phyloP scores from a whole-genome alignment of 2,888 invertebrate species.

The Stenoptilia bipunctidactyla region DNA sequence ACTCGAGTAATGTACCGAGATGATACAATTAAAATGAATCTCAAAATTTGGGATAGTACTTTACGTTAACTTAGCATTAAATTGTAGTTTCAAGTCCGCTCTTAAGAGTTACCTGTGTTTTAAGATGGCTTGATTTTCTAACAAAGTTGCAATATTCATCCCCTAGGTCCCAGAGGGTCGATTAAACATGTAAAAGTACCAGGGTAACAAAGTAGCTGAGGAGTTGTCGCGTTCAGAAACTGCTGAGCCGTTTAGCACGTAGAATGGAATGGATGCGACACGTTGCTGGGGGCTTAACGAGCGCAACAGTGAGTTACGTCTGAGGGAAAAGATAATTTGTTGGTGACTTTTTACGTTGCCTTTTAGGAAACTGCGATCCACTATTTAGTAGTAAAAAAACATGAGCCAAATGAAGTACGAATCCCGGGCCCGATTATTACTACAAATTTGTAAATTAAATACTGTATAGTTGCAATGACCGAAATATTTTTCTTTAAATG shows the following conservation, averaged over 20 bases:
- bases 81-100: too few species aligned
- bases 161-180: slow-evolving; percentile 39
- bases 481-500: too few species aligned
- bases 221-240: slow-evolving; percentile 32
- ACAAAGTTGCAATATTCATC: slow-evolving; percentile 7
- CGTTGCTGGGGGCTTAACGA: slow-evolving; percentile 60
- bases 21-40: background rate
- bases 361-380: too few species aligned
- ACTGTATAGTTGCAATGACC: too few species aligned
- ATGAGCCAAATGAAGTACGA: too few species aligned
- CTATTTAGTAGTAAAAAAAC: too few species aligned
- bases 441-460: too few species aligned
- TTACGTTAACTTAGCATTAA: background rate
- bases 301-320: slow-evolving; percentile 27
- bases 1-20: slow-evolving; percentile 12
- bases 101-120: too few species aligned
- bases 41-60: background rate
- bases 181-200: slow-evolving; percentile 68
- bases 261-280: slow-evolving; percentile 44
- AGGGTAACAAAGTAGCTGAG: slow-evolving; percentile 58
- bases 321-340: too few species aligned
- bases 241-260: slow-evolving; percentile 59
- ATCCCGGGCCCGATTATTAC: too few species aligned
- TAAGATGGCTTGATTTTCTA: background rate
- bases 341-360: too few species aligned